Percentiles rank a stretch among this genome's conserved stretches.
Conservation (phyloP, 2,888 invertebrate genomes). For the Conomelus anceps region DNA sequence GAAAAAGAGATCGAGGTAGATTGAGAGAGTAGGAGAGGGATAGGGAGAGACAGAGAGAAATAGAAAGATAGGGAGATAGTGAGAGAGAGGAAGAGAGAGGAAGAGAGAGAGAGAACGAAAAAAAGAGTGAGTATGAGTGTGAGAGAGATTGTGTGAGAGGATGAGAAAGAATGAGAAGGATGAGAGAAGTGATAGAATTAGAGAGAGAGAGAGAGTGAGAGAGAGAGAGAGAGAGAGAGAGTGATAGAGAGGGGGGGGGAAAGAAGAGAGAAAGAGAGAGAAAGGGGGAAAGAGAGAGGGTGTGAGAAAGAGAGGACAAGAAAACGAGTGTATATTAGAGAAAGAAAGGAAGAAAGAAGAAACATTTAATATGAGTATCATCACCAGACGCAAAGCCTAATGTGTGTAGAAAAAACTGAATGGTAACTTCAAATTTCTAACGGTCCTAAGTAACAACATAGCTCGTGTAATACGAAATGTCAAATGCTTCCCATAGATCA, state of each 20-base stretch:
- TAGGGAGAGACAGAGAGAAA: not conserved
- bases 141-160: not conserved
- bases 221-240: not conserved
- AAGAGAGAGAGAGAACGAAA: not conserved
- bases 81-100: not conserved
- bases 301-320: not conserved
- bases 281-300: no score
- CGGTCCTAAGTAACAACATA: not conserved
- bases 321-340: not conserved
- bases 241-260: not conserved
- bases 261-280: not conserved
- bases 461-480: not conserved
- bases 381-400: not conserved
- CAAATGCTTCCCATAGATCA: not conserved
- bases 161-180: not conserved
- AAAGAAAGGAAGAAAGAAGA: not conserved
- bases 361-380: not conserved
- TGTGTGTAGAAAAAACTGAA: not conserved
- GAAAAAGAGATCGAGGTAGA: not conserved
- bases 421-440: not conserved
- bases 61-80: not conserved
- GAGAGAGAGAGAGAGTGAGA: not conserved
- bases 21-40: not conserved
- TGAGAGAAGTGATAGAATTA: not conserved
- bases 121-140: not conserved